Conservation (phyloP, 2,888 invertebrate species). For the Diploptera punctata region DNA sequence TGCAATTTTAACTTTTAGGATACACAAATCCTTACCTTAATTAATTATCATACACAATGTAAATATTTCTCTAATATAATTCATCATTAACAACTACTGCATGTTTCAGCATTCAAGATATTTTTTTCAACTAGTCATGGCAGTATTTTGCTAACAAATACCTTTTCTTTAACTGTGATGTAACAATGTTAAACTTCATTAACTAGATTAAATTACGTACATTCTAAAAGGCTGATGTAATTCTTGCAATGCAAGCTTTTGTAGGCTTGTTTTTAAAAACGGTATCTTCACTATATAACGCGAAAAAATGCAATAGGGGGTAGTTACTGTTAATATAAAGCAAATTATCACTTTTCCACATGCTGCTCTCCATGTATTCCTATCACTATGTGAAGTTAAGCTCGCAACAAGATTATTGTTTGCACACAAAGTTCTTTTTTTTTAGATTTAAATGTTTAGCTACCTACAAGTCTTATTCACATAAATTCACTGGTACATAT, state of each 20-base stretch:
- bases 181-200: not conserved
- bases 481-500: not conserved
- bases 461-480: not conserved
- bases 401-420: not conserved
- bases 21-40: no score
- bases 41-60: no score
- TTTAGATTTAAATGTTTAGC: not conserved
- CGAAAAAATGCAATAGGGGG: no score
- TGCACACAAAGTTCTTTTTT: not conserved
- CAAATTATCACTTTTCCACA: not conserved
- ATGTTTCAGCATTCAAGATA: not conserved
- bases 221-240: not conserved
- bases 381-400: constrained; percentile 14
- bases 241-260: no score
- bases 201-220: constrained; percentile 5
- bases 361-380: not conserved
- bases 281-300: no score
- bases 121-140: constrained; percentile 15
- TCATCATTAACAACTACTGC: not conserved
- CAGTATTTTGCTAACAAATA: constrained; percentile 4
- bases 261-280: no score
- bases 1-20: no score
- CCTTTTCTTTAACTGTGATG: not conserved
- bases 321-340: not conserved
- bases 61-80: no score